Evolutionary conservation across 2,888 invertebrate species (phyloP).

Genomic region (Craniophora ligustri): DNA sequence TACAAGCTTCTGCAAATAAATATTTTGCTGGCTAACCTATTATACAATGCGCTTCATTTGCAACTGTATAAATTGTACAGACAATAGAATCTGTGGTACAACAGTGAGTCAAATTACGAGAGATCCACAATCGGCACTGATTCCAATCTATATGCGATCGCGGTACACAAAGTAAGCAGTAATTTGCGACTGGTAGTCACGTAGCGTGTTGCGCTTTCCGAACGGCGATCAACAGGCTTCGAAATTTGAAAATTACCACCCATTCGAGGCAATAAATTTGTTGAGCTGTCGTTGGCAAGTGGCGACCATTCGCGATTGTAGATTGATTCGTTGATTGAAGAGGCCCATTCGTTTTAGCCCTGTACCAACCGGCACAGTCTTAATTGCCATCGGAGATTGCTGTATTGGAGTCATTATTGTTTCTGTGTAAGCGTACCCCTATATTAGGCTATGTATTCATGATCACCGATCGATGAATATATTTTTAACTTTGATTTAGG

Average conservation of each 20-base stretch:
- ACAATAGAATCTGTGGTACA: conserved; percentile 43
- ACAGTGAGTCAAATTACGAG: conserved; percentile 48
- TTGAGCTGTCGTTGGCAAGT: conserved; percentile 86
- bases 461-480: conserved; percentile 13
- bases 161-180: conserved; percentile 61
- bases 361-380: conserved; percentile 79
- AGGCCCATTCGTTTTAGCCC: conserved; percentile 85
- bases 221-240: conserved; percentile 80
- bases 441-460: conserved; percentile 35
- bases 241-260: conserved; percentile 85
- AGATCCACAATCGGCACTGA: conserved; percentile 52
- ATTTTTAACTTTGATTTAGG: conserved; percentile 24
- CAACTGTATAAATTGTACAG: conserved; percentile 41
- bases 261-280: conserved; percentile 84
- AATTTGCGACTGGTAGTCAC: conserved; percentile 59
- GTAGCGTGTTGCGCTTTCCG: conserved; percentile 59
- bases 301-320: conserved; percentile 85
- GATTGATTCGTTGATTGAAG: conserved; percentile 89
- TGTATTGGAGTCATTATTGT: conserved; percentile 74
- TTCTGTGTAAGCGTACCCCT: conserved; percentile 57
- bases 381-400: conserved; percentile 86
- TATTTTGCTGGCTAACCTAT: conserved; percentile 39
- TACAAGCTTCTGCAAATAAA: conserved; percentile 27
- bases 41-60: conserved; percentile 47
- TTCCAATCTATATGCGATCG: conserved; percentile 55